phyloP scores from a whole-genome alignment of 2,888 invertebrate genomes.

The Mythimna vitellina region DNA sequence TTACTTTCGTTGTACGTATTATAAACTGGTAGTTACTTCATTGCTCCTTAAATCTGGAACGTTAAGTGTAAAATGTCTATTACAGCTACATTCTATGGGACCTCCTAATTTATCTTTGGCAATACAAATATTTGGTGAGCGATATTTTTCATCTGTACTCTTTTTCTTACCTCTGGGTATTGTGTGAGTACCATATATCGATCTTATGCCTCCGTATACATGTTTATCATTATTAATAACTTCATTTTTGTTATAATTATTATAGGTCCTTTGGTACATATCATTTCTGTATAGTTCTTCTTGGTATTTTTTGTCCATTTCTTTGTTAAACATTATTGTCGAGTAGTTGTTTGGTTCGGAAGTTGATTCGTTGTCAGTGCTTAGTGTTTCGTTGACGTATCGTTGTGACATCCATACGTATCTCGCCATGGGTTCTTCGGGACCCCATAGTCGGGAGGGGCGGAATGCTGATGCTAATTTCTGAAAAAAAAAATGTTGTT shows the following conservation, averaged over 20 bases:
- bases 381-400: constrained; percentile 78
- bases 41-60: constrained; percentile 82
- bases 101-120: constrained; percentile 83
- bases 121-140: constrained; percentile 86
- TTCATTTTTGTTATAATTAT: constrained; percentile 74
- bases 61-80: constrained; percentile 86
- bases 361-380: constrained; percentile 75
- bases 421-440: constrained; percentile 86
- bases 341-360: constrained; percentile 80
- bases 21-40: constrained; percentile 85
- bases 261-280: constrained; percentile 74
- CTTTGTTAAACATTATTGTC: constrained; percentile 76
- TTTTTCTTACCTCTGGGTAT: constrained; percentile 78
- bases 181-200: constrained; percentile 75
- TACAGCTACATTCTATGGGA: constrained; percentile 83
- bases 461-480: constrained; percentile 86
- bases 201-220: constrained; percentile 67
- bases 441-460: constrained; percentile 87
- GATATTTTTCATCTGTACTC: constrained; percentile 77
- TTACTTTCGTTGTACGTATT: constrained; percentile 64
- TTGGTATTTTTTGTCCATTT: constrained; percentile 75
- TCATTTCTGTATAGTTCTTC: constrained; percentile 76
- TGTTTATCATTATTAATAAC: constrained; percentile 66
- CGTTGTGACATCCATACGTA: constrained; percentile 88
- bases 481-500: constrained; percentile 66